These are phyloP conservation scores for Barbus barbus DNA, from an alignment of 2,113 vertebrate genomes.

Conservation along the genomic window DNA sequence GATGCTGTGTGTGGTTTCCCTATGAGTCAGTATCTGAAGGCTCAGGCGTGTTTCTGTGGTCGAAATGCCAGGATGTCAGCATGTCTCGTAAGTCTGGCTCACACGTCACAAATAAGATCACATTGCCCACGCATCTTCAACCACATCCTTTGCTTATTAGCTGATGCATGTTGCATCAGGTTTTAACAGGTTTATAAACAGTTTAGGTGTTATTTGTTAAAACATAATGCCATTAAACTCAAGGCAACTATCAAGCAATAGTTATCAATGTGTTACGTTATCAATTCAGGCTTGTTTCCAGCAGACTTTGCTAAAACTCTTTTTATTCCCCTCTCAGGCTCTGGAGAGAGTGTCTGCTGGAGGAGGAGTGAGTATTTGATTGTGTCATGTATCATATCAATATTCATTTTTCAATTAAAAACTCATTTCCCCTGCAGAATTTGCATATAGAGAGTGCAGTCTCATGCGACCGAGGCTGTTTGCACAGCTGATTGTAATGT, in stretches of 20 bases:
- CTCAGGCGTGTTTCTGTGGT: conserved; percentile 84
- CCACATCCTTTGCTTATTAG: conserved; percentile 16
- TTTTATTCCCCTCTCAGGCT: conserved; percentile 61
- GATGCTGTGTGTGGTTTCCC: conserved; percentile 85
- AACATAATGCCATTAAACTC: neutral
- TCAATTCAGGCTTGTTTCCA: neutral
- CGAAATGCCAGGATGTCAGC: conserved; percentile 97
- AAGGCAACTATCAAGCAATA: neutral
- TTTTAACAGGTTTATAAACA: neutral
- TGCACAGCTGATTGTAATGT: conserved; percentile 34
- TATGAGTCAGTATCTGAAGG: conserved; percentile 87
- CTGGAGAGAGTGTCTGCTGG: conserved; percentile 74
- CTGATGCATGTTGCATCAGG: neutral
- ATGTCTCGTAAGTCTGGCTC: conserved; percentile 84
- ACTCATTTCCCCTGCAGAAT: neutral
- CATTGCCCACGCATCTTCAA: conserved; percentile 1
- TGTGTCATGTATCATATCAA: conserved; percentile 12
- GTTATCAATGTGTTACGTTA: neutral
- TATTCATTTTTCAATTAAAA: conserved; percentile 22
- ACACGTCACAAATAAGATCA: conserved; percentile 9
- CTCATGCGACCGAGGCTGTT: conserved; percentile 4
- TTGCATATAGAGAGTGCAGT: conserved; percentile 6
- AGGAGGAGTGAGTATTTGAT: conserved; percentile 71
- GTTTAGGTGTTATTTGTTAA: neutral
- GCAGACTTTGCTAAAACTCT: neutral